phyloP scores from a whole-genome alignment of 1,140 invertebrate genomes.

The Drosophila insularis region DNA sequence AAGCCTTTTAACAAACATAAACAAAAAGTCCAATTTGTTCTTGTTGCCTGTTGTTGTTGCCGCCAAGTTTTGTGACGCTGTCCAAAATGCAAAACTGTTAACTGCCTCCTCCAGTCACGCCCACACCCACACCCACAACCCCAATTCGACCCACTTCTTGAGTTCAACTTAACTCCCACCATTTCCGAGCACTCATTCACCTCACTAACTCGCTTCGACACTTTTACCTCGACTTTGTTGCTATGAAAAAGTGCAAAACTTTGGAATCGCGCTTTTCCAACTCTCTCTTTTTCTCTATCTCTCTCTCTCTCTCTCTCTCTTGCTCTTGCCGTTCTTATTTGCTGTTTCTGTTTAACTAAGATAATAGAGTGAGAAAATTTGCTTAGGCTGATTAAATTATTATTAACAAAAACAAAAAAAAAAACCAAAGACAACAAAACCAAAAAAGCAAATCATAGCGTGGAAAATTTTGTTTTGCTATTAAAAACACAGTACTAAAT shows the following conservation, averaged over 20 bases:
- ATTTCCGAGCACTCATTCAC: background rate
- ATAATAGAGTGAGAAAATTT: slow-evolving; percentile 63
- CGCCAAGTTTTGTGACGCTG: slow-evolving; percentile 65
- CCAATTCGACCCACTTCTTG: background rate
- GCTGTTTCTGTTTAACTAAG: slow-evolving; percentile 65
- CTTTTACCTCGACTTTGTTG: slow-evolving; percentile 19
- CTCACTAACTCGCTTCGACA: slow-evolving; percentile 20
- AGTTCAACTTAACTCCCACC: background rate
- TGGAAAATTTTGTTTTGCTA: slow-evolving; percentile 66
- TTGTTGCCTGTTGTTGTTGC: background rate
- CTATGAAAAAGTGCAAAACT: slow-evolving; percentile 45
- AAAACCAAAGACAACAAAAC: background rate
- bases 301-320: slow-evolving; percentile 13
- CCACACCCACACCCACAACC: background rate
- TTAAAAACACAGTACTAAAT: background rate
- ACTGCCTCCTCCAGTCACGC: slow-evolving; percentile 36
- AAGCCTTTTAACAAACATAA: slow-evolving; percentile 79
- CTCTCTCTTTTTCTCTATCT: background rate
- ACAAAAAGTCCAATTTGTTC: slow-evolving; percentile 78
- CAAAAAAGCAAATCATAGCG: slow-evolving; percentile 52
- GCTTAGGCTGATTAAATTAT: slow-evolving; percentile 66
- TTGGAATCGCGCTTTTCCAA: slow-evolving; percentile 16
- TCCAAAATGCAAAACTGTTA: slow-evolving; percentile 73
- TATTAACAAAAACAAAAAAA: background rate
- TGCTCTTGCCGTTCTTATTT: background rate